These are phyloP conservation scores for Coelogynopora nodosa DNA, from an alignment of 2,888 invertebrate genomes.

Conservation along the genomic window DNA sequence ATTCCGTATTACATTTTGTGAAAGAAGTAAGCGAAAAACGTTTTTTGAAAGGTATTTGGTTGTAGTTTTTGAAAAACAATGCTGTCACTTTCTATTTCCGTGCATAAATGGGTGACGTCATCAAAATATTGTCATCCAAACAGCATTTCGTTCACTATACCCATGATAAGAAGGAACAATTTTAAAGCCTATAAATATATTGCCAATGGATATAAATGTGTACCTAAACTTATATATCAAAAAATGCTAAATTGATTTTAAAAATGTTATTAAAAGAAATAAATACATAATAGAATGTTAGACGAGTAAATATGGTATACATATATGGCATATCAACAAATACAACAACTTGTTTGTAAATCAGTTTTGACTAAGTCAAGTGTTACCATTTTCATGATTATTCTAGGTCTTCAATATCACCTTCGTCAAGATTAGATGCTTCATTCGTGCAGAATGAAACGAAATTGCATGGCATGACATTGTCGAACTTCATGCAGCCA, in stretches of 20 bases:
- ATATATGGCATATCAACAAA: too few species aligned
- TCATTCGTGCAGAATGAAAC: too few species aligned
- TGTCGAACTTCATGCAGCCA: conserved; percentile 11
- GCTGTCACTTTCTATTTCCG: neutral
- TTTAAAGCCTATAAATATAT: neutral
- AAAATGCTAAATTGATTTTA: neutral
- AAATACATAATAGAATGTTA: too few species aligned
- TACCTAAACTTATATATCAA: neutral
- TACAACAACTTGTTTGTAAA: neutral
- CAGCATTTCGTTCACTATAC: conserved; percentile 8
- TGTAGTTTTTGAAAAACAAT: neutral
- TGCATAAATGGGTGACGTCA: neutral
- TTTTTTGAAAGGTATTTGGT: neutral
- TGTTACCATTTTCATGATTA: neutral
- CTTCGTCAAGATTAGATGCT: conserved; percentile 20
- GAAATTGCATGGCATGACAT: conserved; percentile 1
- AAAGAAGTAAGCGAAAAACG: neutral
- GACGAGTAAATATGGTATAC: too few species aligned
- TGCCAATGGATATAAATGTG: neutral
- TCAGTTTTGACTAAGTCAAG: neutral
- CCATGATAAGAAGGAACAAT: neutral
- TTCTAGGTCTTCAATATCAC: conserved; percentile 4
- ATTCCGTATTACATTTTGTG: neutral
- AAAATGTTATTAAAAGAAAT: neutral
- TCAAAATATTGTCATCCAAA: neutral